Conservation (phyloP, 1,140 invertebrate species). For the Dolichoris vasculosae region DNA sequence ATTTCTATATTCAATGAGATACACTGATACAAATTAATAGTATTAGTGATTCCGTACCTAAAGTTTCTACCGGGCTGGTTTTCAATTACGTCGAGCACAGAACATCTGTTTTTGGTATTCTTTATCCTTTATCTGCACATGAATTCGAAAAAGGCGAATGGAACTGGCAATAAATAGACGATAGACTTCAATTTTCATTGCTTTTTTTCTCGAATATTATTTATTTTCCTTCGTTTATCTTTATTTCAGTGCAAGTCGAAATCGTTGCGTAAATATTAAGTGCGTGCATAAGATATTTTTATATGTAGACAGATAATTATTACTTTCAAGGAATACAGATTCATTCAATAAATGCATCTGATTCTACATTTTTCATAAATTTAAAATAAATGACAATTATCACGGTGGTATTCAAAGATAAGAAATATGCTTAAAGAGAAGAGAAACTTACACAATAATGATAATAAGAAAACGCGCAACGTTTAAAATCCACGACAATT, state of each 20-base stretch:
- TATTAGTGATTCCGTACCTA: conserved; percentile 74
- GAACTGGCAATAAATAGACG: conserved; percentile 49
- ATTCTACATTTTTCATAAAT: neutral
- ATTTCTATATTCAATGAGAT: conserved; percentile 68
- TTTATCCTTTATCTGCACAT: conserved; percentile 55
- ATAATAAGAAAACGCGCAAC: neutral
- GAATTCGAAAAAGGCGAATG: conserved; percentile 43
- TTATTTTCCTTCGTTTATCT: conserved; percentile 41
- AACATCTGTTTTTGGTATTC: conserved; percentile 60
- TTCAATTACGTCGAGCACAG: conserved; percentile 72
- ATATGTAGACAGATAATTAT: conserved; percentile 38
- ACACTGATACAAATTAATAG: conserved; percentile 74
- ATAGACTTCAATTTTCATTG: conserved; percentile 29
- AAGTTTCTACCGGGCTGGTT: conserved; percentile 74
- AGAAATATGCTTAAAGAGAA: neutral
- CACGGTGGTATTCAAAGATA: neutral
- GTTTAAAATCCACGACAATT: neutral
- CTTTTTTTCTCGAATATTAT: conserved; percentile 17
- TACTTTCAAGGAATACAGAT: conserved; percentile 18
- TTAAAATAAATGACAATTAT: neutral
- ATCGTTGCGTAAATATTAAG: conserved; percentile 46
- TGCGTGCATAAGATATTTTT: conserved; percentile 26
- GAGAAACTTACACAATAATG: neutral
- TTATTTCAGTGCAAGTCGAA: conserved; percentile 45
- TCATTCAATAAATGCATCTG: conserved; percentile 16